Evolutionary conservation across 2,797 vertebrate genomes (phyloP).

Genomic region (Sebastes aleutianus): DNA sequence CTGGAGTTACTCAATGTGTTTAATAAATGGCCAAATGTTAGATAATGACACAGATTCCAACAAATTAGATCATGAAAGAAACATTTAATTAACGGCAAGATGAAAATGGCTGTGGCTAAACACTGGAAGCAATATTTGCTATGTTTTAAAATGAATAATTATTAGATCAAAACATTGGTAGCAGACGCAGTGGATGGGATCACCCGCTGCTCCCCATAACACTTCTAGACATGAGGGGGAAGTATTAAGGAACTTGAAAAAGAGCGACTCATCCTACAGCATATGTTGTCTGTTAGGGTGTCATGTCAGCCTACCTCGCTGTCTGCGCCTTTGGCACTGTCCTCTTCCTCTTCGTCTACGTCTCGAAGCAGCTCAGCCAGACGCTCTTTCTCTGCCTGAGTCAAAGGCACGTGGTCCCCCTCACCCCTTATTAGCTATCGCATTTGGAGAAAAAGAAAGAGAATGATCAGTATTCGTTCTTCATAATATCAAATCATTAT

Average conservation of each 20-base stretch:
- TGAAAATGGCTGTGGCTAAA: background rate
- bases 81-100: background rate
- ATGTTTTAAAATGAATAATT: background rate
- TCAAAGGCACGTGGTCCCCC: slow-evolving; percentile 80
- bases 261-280: slow-evolving; percentile 32
- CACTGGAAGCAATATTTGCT: background rate
- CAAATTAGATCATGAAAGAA: background rate
- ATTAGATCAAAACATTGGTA: background rate
- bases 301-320: slow-evolving; percentile 80
- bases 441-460: slow-evolving; percentile 33
- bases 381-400: slow-evolving; percentile 84
- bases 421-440: slow-evolving; percentile 84
- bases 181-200: background rate
- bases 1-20: slow-evolving; percentile 19
- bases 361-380: slow-evolving; percentile 86
- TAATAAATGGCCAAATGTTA: slow-evolving; percentile 16
- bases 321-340: slow-evolving; percentile 58
- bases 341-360: slow-evolving; percentile 75
- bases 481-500: background rate
- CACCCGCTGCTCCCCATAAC: slow-evolving; percentile 4
- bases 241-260: slow-evolving; percentile 43
- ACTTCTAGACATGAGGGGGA: slow-evolving; percentile 14
- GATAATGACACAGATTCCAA: background rate
- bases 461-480: background rate
- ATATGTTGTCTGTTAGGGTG: slow-evolving; percentile 60